Percentiles rank a stretch among this genome's conserved stretches.
phyloP scores from a whole-genome alignment of 2,113 vertebrate genomes.

The Trochalopteron elliotii region DNA sequence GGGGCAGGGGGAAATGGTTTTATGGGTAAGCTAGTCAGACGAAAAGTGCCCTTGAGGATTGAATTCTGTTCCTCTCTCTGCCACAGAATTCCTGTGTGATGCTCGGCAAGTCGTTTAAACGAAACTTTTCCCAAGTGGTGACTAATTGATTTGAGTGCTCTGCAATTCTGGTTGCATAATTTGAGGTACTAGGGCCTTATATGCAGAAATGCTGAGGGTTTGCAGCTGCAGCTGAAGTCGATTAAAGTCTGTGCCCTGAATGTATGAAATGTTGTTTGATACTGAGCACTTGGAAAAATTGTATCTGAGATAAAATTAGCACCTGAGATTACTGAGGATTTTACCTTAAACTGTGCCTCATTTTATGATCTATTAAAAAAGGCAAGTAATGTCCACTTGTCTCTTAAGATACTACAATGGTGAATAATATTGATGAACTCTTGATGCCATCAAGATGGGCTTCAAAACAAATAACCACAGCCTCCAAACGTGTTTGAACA shows the following conservation, averaged over 20 bases:
- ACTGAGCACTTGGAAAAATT: neutral
- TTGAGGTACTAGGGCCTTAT: slow-evolving; percentile 41
- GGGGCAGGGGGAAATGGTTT: slow-evolving; percentile 1
- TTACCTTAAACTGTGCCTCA: neutral
- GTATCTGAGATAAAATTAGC: neutral
- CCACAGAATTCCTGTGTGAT: slow-evolving; percentile 63
- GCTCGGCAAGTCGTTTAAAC: slow-evolving; percentile 59
- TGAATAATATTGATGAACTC: neutral
- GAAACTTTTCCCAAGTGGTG: slow-evolving; percentile 71
- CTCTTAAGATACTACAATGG: neutral
- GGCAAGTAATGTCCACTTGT: neutral
- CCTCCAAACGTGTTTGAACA: slow-evolving; percentile 16
- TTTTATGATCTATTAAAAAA: neutral
- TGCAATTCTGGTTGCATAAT: slow-evolving; percentile 69
- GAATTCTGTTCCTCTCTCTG: slow-evolving; percentile 58
- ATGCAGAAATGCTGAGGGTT: slow-evolving; percentile 55
- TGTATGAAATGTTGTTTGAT: slow-evolving; percentile 25
- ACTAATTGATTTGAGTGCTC: slow-evolving; percentile 73
- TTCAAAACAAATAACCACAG: slow-evolving; percentile 26
- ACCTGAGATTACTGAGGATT: neutral
- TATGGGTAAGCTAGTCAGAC: slow-evolving; percentile 54
- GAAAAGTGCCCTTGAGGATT: slow-evolving; percentile 62
- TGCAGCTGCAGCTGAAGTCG: slow-evolving; percentile 60
- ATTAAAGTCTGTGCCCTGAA: slow-evolving; percentile 46
- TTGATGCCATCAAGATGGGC: neutral